These are phyloP conservation scores for Sebastes wilsoni DNA, from an alignment of 2,797 vertebrate species.

Conservation along the genomic window DNA sequence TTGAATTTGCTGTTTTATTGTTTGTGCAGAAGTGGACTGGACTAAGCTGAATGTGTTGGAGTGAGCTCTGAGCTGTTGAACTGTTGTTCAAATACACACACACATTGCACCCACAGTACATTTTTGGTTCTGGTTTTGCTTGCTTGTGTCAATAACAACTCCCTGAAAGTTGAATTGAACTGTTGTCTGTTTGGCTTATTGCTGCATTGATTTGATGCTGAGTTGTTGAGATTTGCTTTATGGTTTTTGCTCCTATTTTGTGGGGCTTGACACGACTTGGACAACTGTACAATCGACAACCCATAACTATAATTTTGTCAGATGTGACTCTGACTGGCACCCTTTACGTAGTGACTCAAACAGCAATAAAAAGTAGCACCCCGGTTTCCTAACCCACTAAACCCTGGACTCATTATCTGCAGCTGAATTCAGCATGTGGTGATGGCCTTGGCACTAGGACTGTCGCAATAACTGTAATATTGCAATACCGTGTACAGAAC, in stretches of 20 bases:
- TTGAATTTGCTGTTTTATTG: background rate
- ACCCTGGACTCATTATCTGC: no score
- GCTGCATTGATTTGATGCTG: background rate
- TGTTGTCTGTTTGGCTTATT: background rate
- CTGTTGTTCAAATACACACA: background rate
- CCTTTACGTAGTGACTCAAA: background rate
- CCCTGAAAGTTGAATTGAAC: background rate
- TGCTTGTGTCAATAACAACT: background rate
- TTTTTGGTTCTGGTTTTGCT: background rate
- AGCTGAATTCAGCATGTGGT: no score
- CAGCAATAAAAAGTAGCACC: no score
- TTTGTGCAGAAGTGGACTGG: background rate
- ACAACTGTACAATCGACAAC: background rate
- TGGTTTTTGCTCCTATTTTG: background rate
- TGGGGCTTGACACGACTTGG: background rate
- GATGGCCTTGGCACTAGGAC: no score
- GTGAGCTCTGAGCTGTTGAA: background rate
- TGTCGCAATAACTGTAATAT: no score
- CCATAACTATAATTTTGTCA: background rate
- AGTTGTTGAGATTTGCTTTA: background rate
- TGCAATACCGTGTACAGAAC: background rate
- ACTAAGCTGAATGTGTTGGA: background rate
- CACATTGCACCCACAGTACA: background rate
- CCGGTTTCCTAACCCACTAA: no score
- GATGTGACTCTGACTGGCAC: background rate